Percentiles rank a stretch among this genome's conserved stretches.
These are phyloP conservation scores for Coptotermes formosanus DNA, from an alignment of 1,140 invertebrate species.

Conservation along the genomic window DNA sequence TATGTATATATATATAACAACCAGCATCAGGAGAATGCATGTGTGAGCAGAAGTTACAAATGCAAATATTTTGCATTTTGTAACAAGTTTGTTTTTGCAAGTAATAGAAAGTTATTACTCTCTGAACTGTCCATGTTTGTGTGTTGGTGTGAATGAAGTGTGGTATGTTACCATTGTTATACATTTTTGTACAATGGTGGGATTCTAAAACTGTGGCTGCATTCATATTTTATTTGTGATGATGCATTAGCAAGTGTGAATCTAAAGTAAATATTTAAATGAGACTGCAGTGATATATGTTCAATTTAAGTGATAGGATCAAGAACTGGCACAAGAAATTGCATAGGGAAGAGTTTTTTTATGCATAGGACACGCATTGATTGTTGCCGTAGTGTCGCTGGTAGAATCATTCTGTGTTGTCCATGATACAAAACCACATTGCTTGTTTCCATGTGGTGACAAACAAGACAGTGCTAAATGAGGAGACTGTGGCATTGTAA, in stretches of 20 bases:
- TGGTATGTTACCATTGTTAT: not conserved
- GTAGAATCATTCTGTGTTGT: not conserved
- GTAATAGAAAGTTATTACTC: not conserved
- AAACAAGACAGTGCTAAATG: conserved; percentile 3
- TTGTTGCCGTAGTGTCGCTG: not conserved
- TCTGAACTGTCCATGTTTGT: not conserved
- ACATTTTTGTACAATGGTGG: not conserved
- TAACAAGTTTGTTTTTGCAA: not conserved
- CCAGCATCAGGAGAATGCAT: not conserved
- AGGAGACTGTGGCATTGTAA: not conserved
- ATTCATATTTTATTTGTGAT: not conserved
- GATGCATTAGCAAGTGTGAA: not conserved
- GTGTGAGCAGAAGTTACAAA: not conserved
- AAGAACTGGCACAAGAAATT: not conserved
- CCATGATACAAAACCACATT: not conserved
- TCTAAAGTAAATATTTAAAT: not conserved
- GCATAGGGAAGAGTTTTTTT: not conserved
- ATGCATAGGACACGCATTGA: not conserved
- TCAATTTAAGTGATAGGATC: not conserved
- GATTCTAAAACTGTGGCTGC: not conserved
- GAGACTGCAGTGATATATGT: not conserved
- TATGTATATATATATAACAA: not conserved
- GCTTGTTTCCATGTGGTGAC: not conserved
- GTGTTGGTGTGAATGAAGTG: not conserved
- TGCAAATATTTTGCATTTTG: not conserved